phyloP scores from a whole-genome alignment of 2,888 invertebrate species.

The Hesperia comma region DNA sequence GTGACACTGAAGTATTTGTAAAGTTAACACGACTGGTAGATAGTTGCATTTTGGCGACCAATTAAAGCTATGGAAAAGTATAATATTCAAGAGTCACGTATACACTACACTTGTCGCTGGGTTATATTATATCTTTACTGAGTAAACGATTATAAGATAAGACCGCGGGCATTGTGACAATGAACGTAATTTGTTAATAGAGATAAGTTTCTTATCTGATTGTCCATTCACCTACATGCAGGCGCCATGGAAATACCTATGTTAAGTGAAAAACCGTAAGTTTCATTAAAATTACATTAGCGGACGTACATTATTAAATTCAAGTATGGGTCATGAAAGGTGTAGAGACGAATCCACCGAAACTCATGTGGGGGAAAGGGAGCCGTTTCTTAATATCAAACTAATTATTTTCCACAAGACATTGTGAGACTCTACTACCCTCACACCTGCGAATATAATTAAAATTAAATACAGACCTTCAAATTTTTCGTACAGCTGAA shows the following conservation, averaged over 20 bases:
- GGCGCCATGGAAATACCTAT: constrained; percentile 30
- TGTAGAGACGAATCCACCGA: too few species aligned
- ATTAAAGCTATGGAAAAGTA: constrained; percentile 13
- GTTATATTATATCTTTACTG: constrained; percentile 58
- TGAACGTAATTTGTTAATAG: constrained; percentile 53
- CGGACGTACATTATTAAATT: too few species aligned
- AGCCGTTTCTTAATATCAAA: too few species aligned
- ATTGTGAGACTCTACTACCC: too few species aligned
- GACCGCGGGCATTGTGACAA: constrained; percentile 54
- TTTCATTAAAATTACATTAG: constrained; percentile 7
- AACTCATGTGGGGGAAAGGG: too few species aligned
- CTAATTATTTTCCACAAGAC: too few species aligned
- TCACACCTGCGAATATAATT: too few species aligned
- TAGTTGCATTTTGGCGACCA: constrained; percentile 61
- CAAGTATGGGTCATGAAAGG: too few species aligned
- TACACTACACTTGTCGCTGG: constrained; percentile 43
- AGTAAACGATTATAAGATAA: constrained; percentile 68
- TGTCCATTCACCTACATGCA: constrained; percentile 59
- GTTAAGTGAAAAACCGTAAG: constrained; percentile 8
- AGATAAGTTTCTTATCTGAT: constrained; percentile 55
- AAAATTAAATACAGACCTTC: constrained; percentile 86
- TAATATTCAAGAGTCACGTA: constrained; percentile 46
- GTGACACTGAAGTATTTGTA: constrained; percentile 66
- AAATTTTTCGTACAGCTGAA: constrained; percentile 94
- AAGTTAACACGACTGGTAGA: constrained; percentile 72